Evolutionary conservation across 2,888 invertebrate genomes (phyloP).

Genomic region (Auanema sp.): DNA sequence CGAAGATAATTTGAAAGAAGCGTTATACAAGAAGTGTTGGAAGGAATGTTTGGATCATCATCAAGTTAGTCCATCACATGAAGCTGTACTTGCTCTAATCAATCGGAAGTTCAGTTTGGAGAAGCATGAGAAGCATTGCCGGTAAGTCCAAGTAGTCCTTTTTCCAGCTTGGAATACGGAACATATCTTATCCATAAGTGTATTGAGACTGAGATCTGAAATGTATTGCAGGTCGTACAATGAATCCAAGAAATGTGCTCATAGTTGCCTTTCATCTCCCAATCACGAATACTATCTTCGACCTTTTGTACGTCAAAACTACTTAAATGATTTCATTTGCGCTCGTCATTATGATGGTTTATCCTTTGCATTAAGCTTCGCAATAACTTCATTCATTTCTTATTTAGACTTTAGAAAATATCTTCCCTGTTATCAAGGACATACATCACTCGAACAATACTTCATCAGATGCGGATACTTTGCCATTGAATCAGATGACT

Average conservation of each 20-base stretch:
- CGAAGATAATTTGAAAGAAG: constrained; percentile 16
- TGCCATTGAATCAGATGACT: constrained; percentile 16
- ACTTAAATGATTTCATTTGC: constrained; percentile 23
- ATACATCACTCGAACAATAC: constrained; percentile 19
- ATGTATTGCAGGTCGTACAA: constrained; percentile 16
- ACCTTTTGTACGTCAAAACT: constrained; percentile 19
- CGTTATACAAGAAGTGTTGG: constrained; percentile 21
- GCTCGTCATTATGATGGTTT: constrained; percentile 16
- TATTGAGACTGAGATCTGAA: no score
- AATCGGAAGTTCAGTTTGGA: constrained; percentile 14
- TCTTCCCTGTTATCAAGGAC: constrained; percentile 20
- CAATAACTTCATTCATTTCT: neutral
- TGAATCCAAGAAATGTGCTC: constrained; percentile 13
- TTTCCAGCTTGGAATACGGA: no score
- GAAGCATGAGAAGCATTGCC: constrained; percentile 17
- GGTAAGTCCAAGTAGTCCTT: constrained; percentile 13
- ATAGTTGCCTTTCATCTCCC: constrained; percentile 16
- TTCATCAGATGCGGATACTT: constrained; percentile 24
- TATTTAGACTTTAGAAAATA: constrained; percentile 18
- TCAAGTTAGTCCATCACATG: constrained; percentile 1
- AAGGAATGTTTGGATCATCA: constrained; percentile 12
- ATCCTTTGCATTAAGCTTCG: constrained; percentile 2
- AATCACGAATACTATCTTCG: constrained; percentile 20
- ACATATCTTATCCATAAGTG: no score
- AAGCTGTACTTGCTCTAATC: constrained; percentile 18